phyloP scores from a whole-genome alignment of 2,113 vertebrate genomes.

The Phrynosoma platyrhinos region DNA sequence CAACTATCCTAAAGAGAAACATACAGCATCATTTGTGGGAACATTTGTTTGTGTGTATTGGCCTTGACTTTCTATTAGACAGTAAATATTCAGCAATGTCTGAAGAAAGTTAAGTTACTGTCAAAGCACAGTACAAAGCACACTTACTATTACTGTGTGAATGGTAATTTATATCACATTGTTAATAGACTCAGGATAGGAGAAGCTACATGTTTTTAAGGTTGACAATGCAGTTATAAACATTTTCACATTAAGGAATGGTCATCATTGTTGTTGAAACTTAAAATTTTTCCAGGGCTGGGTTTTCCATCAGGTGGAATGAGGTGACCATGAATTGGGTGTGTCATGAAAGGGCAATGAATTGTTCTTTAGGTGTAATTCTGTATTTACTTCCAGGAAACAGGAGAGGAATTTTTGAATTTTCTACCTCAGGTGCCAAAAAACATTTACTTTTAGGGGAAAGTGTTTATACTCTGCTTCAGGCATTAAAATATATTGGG shows the following conservation, averaged over 20 bases:
- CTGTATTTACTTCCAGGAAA: neutral
- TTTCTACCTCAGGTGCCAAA: neutral
- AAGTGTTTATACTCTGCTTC: neutral
- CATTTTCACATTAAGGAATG: neutral
- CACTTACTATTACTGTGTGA: neutral
- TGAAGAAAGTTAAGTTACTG: neutral
- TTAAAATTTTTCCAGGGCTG: neutral
- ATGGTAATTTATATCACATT: neutral
- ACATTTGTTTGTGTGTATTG: neutral
- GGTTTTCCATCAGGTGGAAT: too few relatives aligned
- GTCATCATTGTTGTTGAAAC: neutral
- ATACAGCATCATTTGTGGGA: neutral
- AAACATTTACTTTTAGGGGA: neutral
- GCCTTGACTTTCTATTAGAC: neutral
- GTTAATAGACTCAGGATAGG: neutral
- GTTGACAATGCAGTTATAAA: neutral
- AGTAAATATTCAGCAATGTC: neutral
- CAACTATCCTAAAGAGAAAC: neutral
- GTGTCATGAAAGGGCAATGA: too few relatives aligned
- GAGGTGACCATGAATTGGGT: too few relatives aligned
- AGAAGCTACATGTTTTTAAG: neutral
- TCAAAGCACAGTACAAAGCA: neutral
- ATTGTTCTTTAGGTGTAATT: neutral
- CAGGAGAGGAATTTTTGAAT: neutral
- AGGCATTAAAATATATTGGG: neutral